phyloP scores from a whole-genome alignment of 1,140 invertebrate genomes.

The Cydia pomonella region DNA sequence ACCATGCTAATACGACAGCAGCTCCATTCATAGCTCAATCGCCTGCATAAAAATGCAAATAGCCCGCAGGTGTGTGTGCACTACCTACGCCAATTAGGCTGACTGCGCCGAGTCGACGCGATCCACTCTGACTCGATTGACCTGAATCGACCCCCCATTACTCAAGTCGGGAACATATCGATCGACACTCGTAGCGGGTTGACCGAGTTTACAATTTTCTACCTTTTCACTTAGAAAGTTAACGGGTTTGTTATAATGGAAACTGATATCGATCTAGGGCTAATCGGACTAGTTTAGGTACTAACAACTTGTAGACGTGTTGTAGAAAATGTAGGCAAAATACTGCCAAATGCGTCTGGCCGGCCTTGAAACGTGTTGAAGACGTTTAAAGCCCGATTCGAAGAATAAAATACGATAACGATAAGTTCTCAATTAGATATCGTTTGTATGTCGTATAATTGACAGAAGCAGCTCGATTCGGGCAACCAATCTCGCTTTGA shows the following conservation, averaged over 20 bases:
- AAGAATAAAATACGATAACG: too few relatives aligned
- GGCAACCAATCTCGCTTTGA: too few relatives aligned
- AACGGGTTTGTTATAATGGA: slow-evolving; percentile 13
- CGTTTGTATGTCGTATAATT: too few relatives aligned
- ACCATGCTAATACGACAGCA: neutral
- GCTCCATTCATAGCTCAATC: slow-evolving; percentile 4
- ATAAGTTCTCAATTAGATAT: too few relatives aligned
- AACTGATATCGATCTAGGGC: slow-evolving; percentile 12
- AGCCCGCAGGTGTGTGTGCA: slow-evolving; percentile 13
- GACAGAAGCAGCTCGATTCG: too few relatives aligned
- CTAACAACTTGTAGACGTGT: neutral
- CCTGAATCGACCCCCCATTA: slow-evolving; percentile 35
- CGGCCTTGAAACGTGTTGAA: too few relatives aligned
- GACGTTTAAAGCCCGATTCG: too few relatives aligned
- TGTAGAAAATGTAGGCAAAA: neutral
- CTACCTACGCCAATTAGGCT: slow-evolving; percentile 42
- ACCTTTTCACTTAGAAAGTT: slow-evolving; percentile 27
- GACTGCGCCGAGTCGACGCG: slow-evolving; percentile 39
- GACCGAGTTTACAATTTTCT: slow-evolving; percentile 21
- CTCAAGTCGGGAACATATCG: slow-evolving; percentile 8
- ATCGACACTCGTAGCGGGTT: slow-evolving; percentile 6
- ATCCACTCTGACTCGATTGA: slow-evolving; percentile 42
- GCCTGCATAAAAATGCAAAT: slow-evolving; percentile 26
- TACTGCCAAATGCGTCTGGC: neutral
- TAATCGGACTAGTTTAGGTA: neutral